A percentile compares a stretch with the other conserved stretches of the same genome.
phyloP scores from a whole-genome alignment of 2,113 vertebrate genomes.

The Pelobates fuscus region DNA sequence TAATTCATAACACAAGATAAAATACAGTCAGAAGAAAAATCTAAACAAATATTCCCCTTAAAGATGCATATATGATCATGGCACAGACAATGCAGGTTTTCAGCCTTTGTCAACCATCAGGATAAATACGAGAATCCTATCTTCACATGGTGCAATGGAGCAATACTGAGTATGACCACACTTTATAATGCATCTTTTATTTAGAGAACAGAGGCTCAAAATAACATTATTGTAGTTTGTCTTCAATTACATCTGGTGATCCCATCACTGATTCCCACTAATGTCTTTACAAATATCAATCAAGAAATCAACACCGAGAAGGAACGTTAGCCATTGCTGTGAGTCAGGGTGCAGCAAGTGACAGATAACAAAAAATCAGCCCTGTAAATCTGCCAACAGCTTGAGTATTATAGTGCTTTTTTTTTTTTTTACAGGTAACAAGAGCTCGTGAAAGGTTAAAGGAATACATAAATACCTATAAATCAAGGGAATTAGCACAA shows the following conservation, averaged over 20 bases:
- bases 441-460: not conserved
- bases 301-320: conserved; percentile 37
- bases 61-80: not conserved
- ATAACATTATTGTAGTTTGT: conserved; percentile 43
- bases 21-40: conserved; percentile 13
- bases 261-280: conserved; percentile 29
- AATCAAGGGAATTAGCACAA: not conserved
- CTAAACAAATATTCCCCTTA: conserved; percentile 13
- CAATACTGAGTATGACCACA: conserved; percentile 1
- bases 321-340: conserved; percentile 32
- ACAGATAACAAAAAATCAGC: conserved; percentile 35
- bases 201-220: conserved; percentile 26
- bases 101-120: conserved; percentile 12
- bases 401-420: not conserved
- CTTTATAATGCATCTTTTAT: conserved; percentile 22
- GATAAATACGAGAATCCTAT: not conserved
- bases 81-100: too few species aligned
- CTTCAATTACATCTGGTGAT: conserved; percentile 47
- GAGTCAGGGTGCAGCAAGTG: conserved; percentile 28
- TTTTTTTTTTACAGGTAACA: not conserved
- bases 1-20: conserved; percentile 28
- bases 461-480: not conserved
- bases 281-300: conserved; percentile 50
- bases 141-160: not conserved
- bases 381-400: conserved; percentile 3